Evolutionary conservation across 2,888 invertebrate genomes (phyloP).

Genomic region (Mechanitis mazaeus): DNA sequence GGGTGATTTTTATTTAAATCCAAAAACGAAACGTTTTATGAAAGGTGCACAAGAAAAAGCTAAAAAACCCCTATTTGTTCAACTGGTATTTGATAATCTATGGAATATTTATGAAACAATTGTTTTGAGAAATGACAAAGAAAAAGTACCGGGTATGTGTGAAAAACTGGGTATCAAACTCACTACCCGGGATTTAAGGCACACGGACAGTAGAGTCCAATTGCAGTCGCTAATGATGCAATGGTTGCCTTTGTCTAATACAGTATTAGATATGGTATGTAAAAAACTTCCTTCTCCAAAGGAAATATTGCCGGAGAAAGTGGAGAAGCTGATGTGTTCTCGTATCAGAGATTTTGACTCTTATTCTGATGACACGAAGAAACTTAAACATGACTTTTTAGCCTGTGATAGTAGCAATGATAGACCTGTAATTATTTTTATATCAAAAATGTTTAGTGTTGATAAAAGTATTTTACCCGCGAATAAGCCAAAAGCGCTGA

Average conservation of each 20-base stretch:
- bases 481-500: conserved; percentile 86
- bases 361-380: conserved; percentile 81
- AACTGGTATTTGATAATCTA: conserved; percentile 92
- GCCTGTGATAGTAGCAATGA: conserved; percentile 80
- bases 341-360: conserved; percentile 81
- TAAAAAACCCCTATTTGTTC: conserved; percentile 94
- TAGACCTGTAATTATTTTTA: conserved; percentile 83
- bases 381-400: conserved; percentile 81
- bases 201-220: conserved; percentile 85
- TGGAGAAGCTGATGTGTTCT: conserved; percentile 88
- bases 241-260: conserved; percentile 91
- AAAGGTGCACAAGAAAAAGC: conserved; percentile 94
- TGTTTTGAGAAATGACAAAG: conserved; percentile 83
- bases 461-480: conserved; percentile 85
- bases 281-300: conserved; percentile 88
- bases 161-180: conserved; percentile 86
- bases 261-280: conserved; percentile 89
- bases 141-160: conserved; percentile 82
- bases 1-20: conserved; percentile 95
- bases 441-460: conserved; percentile 94
- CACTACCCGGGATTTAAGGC: conserved; percentile 84
- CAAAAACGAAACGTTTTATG: conserved; percentile 88
- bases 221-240: conserved; percentile 89
- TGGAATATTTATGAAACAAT: conserved; percentile 93
- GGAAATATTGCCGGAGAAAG: conserved; percentile 83